A percentile compares a stretch with the other conserved stretches of the same genome.
These are phyloP conservation scores for Sebastes matsubarae DNA, from an alignment of 2,797 vertebrate species.

Conservation along the genomic window DNA sequence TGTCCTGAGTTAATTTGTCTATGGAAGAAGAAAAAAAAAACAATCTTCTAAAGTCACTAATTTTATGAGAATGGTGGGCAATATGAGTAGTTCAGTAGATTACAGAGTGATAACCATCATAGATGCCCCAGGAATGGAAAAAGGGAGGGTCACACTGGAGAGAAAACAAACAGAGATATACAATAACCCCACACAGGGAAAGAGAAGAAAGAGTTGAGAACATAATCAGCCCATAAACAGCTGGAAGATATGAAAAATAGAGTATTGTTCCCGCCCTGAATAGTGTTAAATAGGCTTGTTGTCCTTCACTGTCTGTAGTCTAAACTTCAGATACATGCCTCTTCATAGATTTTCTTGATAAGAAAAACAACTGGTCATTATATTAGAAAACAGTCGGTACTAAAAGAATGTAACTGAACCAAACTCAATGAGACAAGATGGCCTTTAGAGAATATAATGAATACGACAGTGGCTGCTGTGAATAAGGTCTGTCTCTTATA, in stretches of 20 bases:
- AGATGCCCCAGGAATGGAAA: constrained; percentile 68
- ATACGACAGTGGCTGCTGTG: constrained; percentile 17
- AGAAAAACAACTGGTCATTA: constrained; percentile 69
- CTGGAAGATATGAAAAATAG: constrained; percentile 63
- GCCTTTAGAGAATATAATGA: constrained; percentile 20
- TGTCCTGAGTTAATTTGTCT: constrained; percentile 82
- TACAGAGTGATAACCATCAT: constrained; percentile 81
- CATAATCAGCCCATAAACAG: constrained; percentile 74
- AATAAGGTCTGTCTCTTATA: constrained; percentile 43
- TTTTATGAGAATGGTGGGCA: constrained; percentile 79
- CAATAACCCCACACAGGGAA: constrained; percentile 45
- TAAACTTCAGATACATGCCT: constrained; percentile 47
- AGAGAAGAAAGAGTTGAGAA: constrained; percentile 20
- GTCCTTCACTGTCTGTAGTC: constrained; percentile 66
- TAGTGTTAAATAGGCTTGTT: constrained; percentile 63
- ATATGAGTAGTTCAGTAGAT: constrained; percentile 84
- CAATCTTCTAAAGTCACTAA: constrained; percentile 78
- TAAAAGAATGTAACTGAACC: constrained; percentile 38
- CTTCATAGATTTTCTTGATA: constrained; percentile 54
- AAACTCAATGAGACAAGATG: constrained; percentile 24
- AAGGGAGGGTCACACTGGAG: constrained; percentile 52
- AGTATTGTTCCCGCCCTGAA: constrained; percentile 59
- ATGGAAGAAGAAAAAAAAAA: constrained; percentile 54
- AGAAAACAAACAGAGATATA: constrained; percentile 35
- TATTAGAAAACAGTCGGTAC: constrained; percentile 55